Evolutionary conservation across 2,888 invertebrate genomes (phyloP), one percentile per base, ranked within the genome.

Genomic region (Cheilosia variabilis): DNA sequence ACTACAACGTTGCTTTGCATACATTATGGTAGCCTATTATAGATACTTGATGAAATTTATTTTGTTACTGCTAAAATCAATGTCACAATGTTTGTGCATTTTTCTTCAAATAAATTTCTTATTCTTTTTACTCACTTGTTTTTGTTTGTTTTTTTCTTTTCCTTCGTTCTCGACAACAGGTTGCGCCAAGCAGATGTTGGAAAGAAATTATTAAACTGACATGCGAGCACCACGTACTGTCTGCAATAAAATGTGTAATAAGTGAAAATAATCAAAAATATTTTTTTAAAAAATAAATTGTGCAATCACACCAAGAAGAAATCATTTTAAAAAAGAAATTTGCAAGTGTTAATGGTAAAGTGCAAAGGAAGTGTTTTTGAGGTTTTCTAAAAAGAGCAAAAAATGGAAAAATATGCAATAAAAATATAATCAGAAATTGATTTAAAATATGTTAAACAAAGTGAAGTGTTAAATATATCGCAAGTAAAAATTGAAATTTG

Each of bases 101-200:
- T 31, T 31, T 9, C 37, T 71, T 47, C 0, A 19, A 57, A 55
- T n/a, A 52, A 10, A 68, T 68, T 63, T 58, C 41, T 53, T 31
- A 31, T 60, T 60, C 17, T n/a, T 31, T 52, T 73, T 45, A 50
- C 52, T 73, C 10, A 73, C 45, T 31, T 63, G 31, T 83, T 72
- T 22, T 47, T 72, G 60, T 58, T 24, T 73, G 17, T 71, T 58
- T 76, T 57, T 57, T 47, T 76, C 57, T 57, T 41, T 31, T 69
- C 72, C 58, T 65, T 19, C 55, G 60, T 53, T 72, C 34, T 63
- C 37, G 17, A 66, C 65, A 62, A 82, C 72, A 79, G 78, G 78
- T 79, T 58, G 62, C 52, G 19, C 50, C 27, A 73, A 52, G 76
- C 58, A 75, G 63, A 65, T 65, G 63, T 57, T 69, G 68, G 24